Base-by-base conservation (phyloP, 2,888 invertebrate species). In the Drosophila lacicola region DNA sequence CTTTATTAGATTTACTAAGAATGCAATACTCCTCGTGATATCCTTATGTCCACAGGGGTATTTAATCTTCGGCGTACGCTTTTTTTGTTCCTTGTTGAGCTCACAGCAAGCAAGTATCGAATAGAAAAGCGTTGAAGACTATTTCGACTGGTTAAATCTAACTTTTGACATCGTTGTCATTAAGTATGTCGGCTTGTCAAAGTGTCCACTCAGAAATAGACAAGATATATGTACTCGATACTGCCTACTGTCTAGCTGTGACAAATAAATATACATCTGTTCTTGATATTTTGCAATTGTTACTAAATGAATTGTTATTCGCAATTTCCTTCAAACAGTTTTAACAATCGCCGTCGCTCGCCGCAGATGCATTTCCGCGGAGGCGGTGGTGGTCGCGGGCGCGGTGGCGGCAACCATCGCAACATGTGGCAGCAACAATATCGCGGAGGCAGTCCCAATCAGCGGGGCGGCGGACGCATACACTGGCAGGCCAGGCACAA, bases 401-500 rank as follows among this genome's bases (percentile, higher is more conserved):
- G 87, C 10, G 77, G 71, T 3, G 85, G 89, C 4, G 89, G 86
- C n/a, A 80, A 80, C 45, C 74, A 84, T 60, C 78, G 88, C 2
- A 88, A 85, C 45, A 82, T 82, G 81, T 77, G 89, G 90, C 74
- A 82, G 29, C 75, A 74, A 21, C 74, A 69, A 44, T 66, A 64
- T 62, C 85, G 88, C 1, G 88, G 82, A 0, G 71, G 62, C 5
- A 90, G 87, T 39, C 91, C 91, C 54, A 90, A 86, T 56, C 85
- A 85, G 65, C 84, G 90, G 0, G 87, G 82, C 4, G 84, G 76
- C 41, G 79, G 90, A 10, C 89, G 91, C 17, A 90, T 90, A 60
- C 86, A 87, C 49, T 91, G 92, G 82, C 89, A 84, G 79, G 74
- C 87, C 50, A 77, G 92, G 49, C 89, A 91, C n/a, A 90, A 91